These are phyloP conservation scores for Conops quadrifasciatus DNA, from an alignment of 2,888 invertebrate genomes.

Conservation along the genomic window DNA sequence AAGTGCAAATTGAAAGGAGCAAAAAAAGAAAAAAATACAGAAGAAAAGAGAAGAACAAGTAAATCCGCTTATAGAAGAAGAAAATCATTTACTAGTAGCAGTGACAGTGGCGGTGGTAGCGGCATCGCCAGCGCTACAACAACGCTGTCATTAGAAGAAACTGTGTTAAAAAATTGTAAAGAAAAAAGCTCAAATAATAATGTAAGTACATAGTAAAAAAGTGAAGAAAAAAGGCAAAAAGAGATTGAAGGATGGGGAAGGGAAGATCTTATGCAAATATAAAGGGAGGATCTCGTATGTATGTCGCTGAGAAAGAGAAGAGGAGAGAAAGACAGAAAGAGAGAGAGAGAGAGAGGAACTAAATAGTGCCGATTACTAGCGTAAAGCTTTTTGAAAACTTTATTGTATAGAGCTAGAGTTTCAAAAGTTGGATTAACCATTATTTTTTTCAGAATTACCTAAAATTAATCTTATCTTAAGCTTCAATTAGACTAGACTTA, in stretches of 20 bases:
- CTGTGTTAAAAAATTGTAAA: neutral
- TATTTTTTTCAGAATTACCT: too few relatives aligned
- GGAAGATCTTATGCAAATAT: neutral
- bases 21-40: conserved; percentile 1
- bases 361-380: too few relatives aligned
- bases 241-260: neutral
- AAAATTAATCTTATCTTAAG: too few relatives aligned
- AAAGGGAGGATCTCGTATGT: neutral
- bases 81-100: neutral
- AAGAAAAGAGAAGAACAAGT: too few relatives aligned
- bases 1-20: conserved; percentile 19
- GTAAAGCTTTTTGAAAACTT: too few relatives aligned
- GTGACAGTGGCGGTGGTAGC: neutral
- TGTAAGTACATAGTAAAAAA: conserved; percentile 9
- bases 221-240: neutral
- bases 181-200: too few relatives aligned
- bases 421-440: too few relatives aligned
- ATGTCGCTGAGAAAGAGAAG: neutral
- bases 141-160: conserved; percentile 11
- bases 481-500: too few relatives aligned
- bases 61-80: too few relatives aligned
- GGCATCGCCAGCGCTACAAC: neutral
- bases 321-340: neutral
- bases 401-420: too few relatives aligned
- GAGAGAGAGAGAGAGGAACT: too few relatives aligned